Percentiles rank a stretch among this genome's conserved stretches.
phyloP scores from a whole-genome alignment of 2,888 invertebrate species.

The Polia nebulosa region DNA sequence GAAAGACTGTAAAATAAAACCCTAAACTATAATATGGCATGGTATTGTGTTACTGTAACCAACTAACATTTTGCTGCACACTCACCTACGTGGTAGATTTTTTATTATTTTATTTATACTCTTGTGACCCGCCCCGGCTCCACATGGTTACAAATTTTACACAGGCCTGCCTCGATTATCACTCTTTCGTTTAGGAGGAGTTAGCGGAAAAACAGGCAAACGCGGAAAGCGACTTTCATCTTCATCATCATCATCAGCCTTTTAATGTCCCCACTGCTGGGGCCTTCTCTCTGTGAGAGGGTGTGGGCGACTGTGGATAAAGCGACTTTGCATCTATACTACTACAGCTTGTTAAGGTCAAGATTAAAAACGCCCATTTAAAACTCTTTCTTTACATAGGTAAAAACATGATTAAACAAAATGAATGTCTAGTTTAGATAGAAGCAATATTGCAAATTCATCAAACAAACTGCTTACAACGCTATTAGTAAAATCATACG shows the following conservation, averaged over 20 bases:
- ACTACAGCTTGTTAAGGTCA: slow-evolving; percentile 9
- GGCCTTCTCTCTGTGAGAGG: no score
- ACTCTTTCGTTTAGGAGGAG: no score
- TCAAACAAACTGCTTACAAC: slow-evolving; percentile 49
- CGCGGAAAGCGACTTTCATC: no score
- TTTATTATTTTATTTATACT: no score
- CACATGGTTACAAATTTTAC: no score
- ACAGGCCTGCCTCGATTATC: no score
- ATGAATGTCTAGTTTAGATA: slow-evolving; percentile 2
- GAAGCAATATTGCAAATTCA: slow-evolving; percentile 8
- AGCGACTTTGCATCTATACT: no score
- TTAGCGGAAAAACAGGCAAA: no score
- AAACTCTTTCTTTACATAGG: background rate
- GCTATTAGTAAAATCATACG: slow-evolving; percentile 61
- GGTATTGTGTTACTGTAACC: slow-evolving; percentile 67
- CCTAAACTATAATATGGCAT: slow-evolving; percentile 65
- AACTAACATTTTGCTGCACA: slow-evolving; percentile 49
- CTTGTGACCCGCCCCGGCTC: no score
- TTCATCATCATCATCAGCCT: no score
- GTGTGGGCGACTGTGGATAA: no score
- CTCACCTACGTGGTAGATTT: slow-evolving; percentile 14
- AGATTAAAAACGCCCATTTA: slow-evolving; percentile 15
- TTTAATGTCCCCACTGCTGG: no score
- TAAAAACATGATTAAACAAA: background rate
- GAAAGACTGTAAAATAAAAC: slow-evolving; percentile 66